Base-by-base conservation (phyloP, 2,888 invertebrate genomes). In the Xiphydria camelus region DNA sequence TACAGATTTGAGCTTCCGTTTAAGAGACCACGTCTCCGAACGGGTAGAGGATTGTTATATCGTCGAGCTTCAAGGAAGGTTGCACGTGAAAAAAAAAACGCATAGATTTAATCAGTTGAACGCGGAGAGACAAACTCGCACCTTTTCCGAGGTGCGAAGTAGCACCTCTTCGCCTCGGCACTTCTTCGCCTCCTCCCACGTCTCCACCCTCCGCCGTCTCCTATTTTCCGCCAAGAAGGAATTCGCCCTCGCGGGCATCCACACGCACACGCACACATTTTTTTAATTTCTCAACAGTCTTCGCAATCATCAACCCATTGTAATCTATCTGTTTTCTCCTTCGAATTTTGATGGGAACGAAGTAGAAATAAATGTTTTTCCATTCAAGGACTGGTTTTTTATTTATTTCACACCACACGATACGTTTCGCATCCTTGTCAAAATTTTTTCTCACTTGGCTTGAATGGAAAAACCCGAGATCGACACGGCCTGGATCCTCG, bases 401-500 rank as follows among this genome's bases (percentile, higher is more conserved):
- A 70, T 73, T 73, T 71, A 64, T 69, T 54, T 68, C 54, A 53
- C 62, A 70, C 69, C 69, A 70, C 61, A 62, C 53, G 59, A 62
- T 55, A 50, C 41, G 55, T 61, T 53, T 48, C 45, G 49, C 36
- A 61, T 64, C 64, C 70, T 65, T 54, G 51, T 66, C 61, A 60
- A 70, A 70, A 69, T 66, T 68, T 64, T 48, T 38, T 71, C 67
- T 70, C 68, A 67, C 68, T 70, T 72, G 68, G 72, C 70, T 71
- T 73, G 73, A 73, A 73, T 73, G 73, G 73, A 73, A 73, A 73
- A 73, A 73, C 72, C n/a, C n/a, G n/a, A n/a, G n/a, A n/a, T n/a
- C n/a, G n/a, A n/a, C n/a, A n/a, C n/a, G n/a, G n/a, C n/a, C n/a
- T n/a, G n/a, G n/a, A n/a, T n/a, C n/a, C n/a, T n/a, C n/a, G n/a